A percentile compares a stretch with the other conserved stretches of the same genome.
Evolutionary conservation across 2,888 invertebrate genomes (phyloP).

Genomic region (Argynnis bischoffii): DNA sequence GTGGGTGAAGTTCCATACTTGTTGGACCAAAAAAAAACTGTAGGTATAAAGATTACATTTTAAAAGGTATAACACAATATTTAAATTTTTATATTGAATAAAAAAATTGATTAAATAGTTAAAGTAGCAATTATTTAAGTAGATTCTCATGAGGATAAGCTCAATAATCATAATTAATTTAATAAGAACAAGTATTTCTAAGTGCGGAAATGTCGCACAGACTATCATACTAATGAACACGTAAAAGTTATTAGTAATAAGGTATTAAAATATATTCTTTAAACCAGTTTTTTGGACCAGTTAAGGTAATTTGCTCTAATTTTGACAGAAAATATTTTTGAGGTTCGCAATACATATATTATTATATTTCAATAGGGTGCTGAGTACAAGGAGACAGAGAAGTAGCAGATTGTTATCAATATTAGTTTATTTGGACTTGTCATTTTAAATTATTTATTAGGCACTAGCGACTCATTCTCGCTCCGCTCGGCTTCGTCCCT

Average conservation of each 20-base stretch:
- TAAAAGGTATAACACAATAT: too few relatives aligned
- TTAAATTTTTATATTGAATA: too few relatives aligned
- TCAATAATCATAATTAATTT: slow-evolving; percentile 6
- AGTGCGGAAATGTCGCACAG: slow-evolving; percentile 20
- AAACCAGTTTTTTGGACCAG: slow-evolving; percentile 2
- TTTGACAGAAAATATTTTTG: slow-evolving; percentile 13
- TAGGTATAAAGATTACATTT: too few relatives aligned
- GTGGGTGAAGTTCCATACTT: neutral
- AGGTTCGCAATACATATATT: slow-evolving; percentile 1
- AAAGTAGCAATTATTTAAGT: neutral
- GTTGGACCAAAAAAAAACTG: too few relatives aligned
- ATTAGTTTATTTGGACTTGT: too few relatives aligned
- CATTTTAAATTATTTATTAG: too few relatives aligned
- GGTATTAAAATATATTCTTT: slow-evolving; percentile 13
- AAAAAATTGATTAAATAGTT: neutral
- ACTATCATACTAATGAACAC: slow-evolving; percentile 2
- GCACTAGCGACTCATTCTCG: too few relatives aligned
- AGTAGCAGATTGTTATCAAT: too few relatives aligned
- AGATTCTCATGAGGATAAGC: neutral
- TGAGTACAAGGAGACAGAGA: neutral
- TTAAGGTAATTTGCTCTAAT: slow-evolving; percentile 12
- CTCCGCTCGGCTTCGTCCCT: too few relatives aligned
- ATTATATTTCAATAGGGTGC: slow-evolving; percentile 10
- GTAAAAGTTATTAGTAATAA: slow-evolving; percentile 4
- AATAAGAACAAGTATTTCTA: slow-evolving; percentile 9